phyloP scores from a whole-genome alignment of 2,113 vertebrate genomes.

The Cyprinodon brontotheroides region DNA sequence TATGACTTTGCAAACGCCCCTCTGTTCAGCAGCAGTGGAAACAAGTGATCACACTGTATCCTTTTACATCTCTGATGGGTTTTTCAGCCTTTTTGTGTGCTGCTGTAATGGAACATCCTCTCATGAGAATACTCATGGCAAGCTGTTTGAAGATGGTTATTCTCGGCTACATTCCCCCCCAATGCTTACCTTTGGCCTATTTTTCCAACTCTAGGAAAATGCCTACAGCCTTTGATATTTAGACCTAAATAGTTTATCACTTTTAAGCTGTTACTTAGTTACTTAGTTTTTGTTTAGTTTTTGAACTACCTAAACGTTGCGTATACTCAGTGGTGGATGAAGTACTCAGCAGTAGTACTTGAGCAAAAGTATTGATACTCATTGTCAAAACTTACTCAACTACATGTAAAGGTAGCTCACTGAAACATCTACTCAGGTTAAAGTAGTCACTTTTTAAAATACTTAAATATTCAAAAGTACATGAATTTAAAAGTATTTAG shows the following conservation, averaged over 20 bases:
- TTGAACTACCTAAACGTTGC: too few species aligned
- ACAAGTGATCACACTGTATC: conserved; percentile 69
- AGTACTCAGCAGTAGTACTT: too few species aligned
- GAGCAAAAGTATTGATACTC: too few species aligned
- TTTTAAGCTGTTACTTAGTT: background rate
- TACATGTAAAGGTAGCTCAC: too few species aligned
- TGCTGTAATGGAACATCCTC: conserved; percentile 71
- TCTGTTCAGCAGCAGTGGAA: conserved; percentile 70
- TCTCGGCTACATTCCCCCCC: conserved; percentile 5
- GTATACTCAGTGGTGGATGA: too few species aligned
- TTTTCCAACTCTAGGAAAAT: background rate
- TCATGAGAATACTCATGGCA: conserved; percentile 63
- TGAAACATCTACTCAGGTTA: too few species aligned
- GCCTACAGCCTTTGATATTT: background rate
- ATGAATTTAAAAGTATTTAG: too few species aligned
- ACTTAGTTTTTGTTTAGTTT: background rate
- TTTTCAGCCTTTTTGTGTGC: conserved; percentile 68
- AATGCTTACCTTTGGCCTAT: background rate
- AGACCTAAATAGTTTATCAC: background rate
- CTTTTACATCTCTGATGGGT: conserved; percentile 70
- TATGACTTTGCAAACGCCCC: conserved; percentile 59
- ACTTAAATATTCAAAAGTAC: background rate
- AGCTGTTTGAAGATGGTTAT: conserved; percentile 57
- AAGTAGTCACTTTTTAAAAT: background rate
- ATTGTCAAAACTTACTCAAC: too few species aligned